Evolutionary conservation across 2,888 invertebrate genomes (phyloP).

Genomic region (Gandaritis pyraliata): DNA sequence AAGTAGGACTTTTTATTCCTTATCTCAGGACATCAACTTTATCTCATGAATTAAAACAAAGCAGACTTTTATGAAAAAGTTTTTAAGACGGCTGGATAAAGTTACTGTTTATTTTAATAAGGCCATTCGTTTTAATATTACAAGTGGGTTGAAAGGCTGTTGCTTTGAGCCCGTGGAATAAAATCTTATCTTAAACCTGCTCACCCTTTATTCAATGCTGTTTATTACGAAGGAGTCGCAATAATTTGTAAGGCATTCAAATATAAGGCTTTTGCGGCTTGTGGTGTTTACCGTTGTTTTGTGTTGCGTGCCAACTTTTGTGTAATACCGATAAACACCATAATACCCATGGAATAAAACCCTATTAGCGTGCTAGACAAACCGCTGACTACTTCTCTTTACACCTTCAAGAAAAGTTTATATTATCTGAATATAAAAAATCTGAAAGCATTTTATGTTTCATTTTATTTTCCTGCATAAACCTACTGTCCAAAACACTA

Average conservation of each 20-base stretch:
- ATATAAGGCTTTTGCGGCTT: slow-evolving; percentile 29
- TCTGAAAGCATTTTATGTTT: neutral
- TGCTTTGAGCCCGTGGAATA: slow-evolving; percentile 52
- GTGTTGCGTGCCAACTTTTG: slow-evolving; percentile 14
- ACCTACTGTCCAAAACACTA: slow-evolving; percentile 1
- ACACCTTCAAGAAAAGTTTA: too few relatives aligned
- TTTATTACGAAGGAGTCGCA: slow-evolving; percentile 65
- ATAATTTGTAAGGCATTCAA: slow-evolving; percentile 60
- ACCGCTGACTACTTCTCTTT: too few relatives aligned
- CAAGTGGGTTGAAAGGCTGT: slow-evolving; percentile 41
- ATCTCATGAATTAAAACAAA: slow-evolving; percentile 39
- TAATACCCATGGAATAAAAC: neutral
- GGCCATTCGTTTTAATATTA: slow-evolving; percentile 42
- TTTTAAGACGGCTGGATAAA: slow-evolving; percentile 34
- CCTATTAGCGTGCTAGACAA: too few relatives aligned
- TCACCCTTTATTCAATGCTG: slow-evolving; percentile 66
- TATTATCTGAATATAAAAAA: too few relatives aligned
- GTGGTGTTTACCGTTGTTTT: slow-evolving; percentile 22
- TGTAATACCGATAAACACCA: neutral
- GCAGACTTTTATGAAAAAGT: slow-evolving; percentile 36
- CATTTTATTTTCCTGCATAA: neutral
- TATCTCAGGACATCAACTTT: slow-evolving; percentile 36
- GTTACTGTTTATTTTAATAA: slow-evolving; percentile 41
- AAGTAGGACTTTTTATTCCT: slow-evolving; percentile 29
- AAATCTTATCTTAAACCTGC: slow-evolving; percentile 62